Evolutionary conservation across 2,113 vertebrate species (phyloP), one percentile per base, ranked within the genome.

Genomic region (Phalacrocorax brasilianus): DNA sequence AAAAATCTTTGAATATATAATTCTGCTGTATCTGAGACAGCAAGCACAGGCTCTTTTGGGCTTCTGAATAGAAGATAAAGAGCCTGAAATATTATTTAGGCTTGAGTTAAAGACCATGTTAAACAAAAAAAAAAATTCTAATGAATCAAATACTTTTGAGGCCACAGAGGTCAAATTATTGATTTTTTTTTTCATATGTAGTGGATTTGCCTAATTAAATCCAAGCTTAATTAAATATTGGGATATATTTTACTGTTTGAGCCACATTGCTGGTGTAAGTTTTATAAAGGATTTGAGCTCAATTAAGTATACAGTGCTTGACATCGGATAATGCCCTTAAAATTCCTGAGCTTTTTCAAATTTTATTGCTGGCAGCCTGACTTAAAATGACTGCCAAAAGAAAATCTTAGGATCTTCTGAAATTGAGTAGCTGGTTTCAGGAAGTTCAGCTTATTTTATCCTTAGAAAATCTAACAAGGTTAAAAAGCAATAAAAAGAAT

Each of bases 321-420:
- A 72, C 66, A 68, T 87, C 53, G 78, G 56, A 89, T 85, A 95
- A 97, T 91, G 35, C 44, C 77, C 42, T 91, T 93, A 85, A 85
- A 91, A 93, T 89, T 95, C 52, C 53, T 73, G 66, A 85, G 70
- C 70, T 97, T 95, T 94, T 75, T 93, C 81, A 87, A 80, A 72
- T 93, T 87, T 93, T 92, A 91, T n/a, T 89, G 65, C 45, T 93
- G 73, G 92, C 79, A 96, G 56, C 6, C 47, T 85, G 40, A 53
- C 15, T 91, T 92, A 75, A 11, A 94, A 61, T 66, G 56, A 66
- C 52, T 87, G 68, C 73, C 86, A 95, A 91, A 95, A 91, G 35
- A 68, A 92, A 95, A 96, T 92, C 53, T 89, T 75, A 67, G 26
- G 8, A 52, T 94, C 83, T 87, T 93, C 76, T 50, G 49, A 92